A percentile compares a stretch with the other conserved stretches of the same genome.
phyloP scores from a whole-genome alignment of 2,888 invertebrate species.

The Cotesia congregata region DNA sequence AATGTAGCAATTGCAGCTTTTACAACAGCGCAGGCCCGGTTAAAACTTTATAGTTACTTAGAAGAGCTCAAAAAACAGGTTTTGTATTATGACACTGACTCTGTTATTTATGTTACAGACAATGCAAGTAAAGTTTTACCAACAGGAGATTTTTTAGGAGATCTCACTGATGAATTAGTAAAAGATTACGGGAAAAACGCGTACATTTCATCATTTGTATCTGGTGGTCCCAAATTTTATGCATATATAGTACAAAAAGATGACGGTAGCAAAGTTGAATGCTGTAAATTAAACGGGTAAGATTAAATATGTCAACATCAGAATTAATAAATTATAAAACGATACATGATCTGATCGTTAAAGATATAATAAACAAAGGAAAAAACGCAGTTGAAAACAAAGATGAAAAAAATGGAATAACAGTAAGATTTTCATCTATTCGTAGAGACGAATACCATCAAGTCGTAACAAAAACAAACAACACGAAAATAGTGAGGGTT shows the following conservation, averaged over 20 bases:
- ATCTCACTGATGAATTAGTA: conserved; percentile 61
- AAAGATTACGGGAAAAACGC: conserved; percentile 49
- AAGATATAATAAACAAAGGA: no score
- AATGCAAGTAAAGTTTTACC: conserved; percentile 45
- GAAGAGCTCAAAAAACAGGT: conserved; percentile 55
- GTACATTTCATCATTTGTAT: conserved; percentile 59
- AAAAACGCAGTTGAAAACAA: no score
- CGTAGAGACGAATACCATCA: not conserved
- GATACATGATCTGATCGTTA: not conserved
- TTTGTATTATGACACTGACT: conserved; percentile 65
- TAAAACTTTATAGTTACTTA: conserved; percentile 60
- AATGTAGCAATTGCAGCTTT: conserved; percentile 62
- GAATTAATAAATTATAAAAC: conserved; percentile 18
- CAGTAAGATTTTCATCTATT: not conserved
- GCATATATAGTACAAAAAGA: not conserved
- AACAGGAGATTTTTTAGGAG: conserved; percentile 57
- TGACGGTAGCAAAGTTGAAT: conserved; percentile 21
- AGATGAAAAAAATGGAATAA: no score
- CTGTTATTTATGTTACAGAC: conserved; percentile 54
- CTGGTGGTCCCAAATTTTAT: conserved; percentile 60
- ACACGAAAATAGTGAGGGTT: not conserved
- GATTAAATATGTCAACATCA: conserved; percentile 38
- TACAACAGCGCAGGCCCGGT: conserved; percentile 59
- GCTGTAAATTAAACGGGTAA: conserved; percentile 52
- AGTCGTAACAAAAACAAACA: not conserved